Conservation (phyloP, 2,797 vertebrate species). For the Macroramphosus scolopax region DNA sequence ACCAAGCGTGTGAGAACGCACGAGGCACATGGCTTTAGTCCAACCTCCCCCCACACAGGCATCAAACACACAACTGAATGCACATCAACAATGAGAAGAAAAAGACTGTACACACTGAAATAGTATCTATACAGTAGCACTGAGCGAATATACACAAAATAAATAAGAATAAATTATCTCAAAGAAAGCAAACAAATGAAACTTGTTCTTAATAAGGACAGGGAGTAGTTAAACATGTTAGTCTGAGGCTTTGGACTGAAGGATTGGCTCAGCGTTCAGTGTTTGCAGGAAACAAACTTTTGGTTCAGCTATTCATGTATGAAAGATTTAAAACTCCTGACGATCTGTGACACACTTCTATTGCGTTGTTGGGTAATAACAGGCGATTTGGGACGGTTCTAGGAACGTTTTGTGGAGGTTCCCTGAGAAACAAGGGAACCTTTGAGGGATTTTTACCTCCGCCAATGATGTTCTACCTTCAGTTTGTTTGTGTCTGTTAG, state of each 20-base stretch:
- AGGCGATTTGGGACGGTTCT: background rate
- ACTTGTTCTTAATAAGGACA: conserved; percentile 38
- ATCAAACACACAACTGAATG: conserved; percentile 61
- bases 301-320: conserved; percentile 48
- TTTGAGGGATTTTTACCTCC: too few species aligned
- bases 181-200: conserved; percentile 48
- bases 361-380: conserved; percentile 3
- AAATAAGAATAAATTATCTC: conserved; percentile 81
- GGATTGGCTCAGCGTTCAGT: conserved; percentile 78
- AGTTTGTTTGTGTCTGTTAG: too few species aligned
- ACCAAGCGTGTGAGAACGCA: conserved; percentile 46
- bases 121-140: conserved; percentile 77
- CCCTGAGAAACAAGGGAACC: too few species aligned
- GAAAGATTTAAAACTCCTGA: background rate
- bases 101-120: conserved; percentile 71
- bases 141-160: conserved; percentile 78
- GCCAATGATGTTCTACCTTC: too few species aligned
- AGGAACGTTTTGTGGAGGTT: background rate
- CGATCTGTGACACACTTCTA: conserved; percentile 37
- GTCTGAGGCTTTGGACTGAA: conserved; percentile 22
- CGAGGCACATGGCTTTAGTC: conserved; percentile 75
- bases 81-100: conserved; percentile 62
- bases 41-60: conserved; percentile 63
- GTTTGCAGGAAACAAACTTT: conserved; percentile 79
- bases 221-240: conserved; percentile 57